These are phyloP conservation scores for Sprattus sprattus DNA, from an alignment of 2,113 vertebrate species.

Conservation along the genomic window DNA sequence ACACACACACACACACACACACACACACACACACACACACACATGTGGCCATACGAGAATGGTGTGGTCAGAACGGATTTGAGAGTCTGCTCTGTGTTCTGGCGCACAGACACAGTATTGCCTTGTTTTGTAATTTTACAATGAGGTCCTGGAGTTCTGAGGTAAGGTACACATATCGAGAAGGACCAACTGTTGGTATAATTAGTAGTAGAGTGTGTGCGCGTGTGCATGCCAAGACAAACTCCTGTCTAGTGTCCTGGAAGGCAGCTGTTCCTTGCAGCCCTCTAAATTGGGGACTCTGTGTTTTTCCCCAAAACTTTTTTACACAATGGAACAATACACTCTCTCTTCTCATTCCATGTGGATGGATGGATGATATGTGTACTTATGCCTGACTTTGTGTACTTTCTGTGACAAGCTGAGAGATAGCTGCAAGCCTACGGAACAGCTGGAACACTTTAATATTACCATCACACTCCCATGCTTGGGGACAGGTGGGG, in stretches of 20 bases:
- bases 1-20: background rate
- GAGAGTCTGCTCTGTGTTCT: background rate
- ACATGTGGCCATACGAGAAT: background rate
- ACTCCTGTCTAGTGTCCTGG: slow-evolving; percentile 30
- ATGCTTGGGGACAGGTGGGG: too few species aligned
- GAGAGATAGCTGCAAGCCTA: too few species aligned
- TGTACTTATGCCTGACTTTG: too few species aligned
- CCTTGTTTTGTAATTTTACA: background rate
- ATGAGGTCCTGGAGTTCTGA: background rate
- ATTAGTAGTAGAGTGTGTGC: background rate
- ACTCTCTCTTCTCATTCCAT: slow-evolving; percentile 1
- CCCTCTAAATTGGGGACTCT: slow-evolving; percentile 17
- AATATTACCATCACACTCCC: too few species aligned
- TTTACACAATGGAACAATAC: slow-evolving; percentile 27
- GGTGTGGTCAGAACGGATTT: background rate
- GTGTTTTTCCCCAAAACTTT: slow-evolving; percentile 24
- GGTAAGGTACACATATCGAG: background rate
- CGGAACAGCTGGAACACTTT: too few species aligned
- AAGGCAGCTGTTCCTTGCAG: slow-evolving; percentile 2
- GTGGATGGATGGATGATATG: background rate
- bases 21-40: slow-evolving; percentile 8
- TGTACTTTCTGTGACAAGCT: too few species aligned
- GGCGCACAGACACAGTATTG: background rate
- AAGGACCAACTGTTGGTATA: background rate
- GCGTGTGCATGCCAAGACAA: slow-evolving; percentile 24